Conservation (phyloP, 2,797 vertebrate species). For the Parotocinclus haroldoi region DNA sequence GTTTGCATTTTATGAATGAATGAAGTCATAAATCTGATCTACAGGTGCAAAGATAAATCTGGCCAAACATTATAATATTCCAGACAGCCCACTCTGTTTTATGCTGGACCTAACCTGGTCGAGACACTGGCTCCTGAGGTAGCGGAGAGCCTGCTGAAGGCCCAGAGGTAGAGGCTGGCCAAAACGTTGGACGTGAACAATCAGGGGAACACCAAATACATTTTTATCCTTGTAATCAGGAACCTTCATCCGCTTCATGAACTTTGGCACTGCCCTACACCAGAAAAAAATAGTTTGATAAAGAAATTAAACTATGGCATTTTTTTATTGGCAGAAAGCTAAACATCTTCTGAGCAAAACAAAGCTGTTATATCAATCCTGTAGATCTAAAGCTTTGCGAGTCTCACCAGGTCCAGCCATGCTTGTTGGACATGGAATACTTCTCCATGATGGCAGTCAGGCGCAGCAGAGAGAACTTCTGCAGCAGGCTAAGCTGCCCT, state of each 20-base stretch:
- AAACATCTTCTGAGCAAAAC: neutral
- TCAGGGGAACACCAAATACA: slow-evolving; percentile 93
- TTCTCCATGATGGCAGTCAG: slow-evolving; percentile 98
- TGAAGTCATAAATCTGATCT: no score
- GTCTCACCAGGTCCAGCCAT: slow-evolving; percentile 95
- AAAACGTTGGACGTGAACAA: slow-evolving; percentile 91
- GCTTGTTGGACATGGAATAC: slow-evolving; percentile 93
- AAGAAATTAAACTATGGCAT: neutral
- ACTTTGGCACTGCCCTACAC: slow-evolving; percentile 93
- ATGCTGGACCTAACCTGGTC: slow-evolving; percentile 80
- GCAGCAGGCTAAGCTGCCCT: slow-evolving; percentile 87
- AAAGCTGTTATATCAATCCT: neutral
- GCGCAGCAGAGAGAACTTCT: slow-evolving; percentile 91
- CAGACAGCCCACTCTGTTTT: neutral
- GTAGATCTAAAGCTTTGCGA: neutral
- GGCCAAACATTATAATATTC: no score
- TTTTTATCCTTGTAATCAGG: slow-evolving; percentile 97
- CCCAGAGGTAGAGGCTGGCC: slow-evolving; percentile 94
- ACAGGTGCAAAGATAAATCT: no score
- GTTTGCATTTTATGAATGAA: no score
- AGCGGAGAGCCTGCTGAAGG: slow-evolving; percentile 90
- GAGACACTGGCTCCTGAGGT: slow-evolving; percentile 89
- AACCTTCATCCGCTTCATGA: slow-evolving; percentile 98
- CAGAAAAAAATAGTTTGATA: slow-evolving; percentile 5
- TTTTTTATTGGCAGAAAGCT: neutral